These are phyloP conservation scores for Agrotis ipsilon DNA, from an alignment of 2,888 invertebrate species.

Conservation along the genomic window DNA sequence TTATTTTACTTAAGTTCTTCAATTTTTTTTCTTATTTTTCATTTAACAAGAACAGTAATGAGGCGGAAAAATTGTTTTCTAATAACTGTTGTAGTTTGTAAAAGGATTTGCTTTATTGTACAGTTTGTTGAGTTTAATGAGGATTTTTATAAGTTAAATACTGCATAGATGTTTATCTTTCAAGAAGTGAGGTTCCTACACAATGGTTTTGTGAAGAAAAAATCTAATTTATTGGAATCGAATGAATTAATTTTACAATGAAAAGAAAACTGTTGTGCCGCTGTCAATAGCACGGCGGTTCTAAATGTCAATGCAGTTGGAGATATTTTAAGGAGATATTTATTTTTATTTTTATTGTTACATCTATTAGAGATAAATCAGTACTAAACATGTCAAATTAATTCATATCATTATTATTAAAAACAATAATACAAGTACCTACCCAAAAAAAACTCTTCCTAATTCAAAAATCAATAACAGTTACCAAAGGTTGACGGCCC, in stretches of 20 bases:
- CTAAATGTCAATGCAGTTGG: not conserved
- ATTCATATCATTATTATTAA: no score
- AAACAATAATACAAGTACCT: not conserved
- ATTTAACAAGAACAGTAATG: conserved; percentile 46
- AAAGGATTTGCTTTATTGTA: conserved; percentile 34
- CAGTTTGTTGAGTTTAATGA: conserved; percentile 33
- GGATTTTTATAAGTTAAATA: conserved; percentile 6
- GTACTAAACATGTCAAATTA: not conserved
- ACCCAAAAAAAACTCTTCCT: conserved; percentile 27
- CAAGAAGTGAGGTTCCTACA: not conserved
- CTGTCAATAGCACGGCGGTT: not conserved
- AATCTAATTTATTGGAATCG: not conserved
- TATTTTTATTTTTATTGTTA: no score
- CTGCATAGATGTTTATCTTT: not conserved
- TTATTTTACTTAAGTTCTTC: conserved; percentile 31
- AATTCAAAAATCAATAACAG: conserved; percentile 58
- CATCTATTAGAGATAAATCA: no score
- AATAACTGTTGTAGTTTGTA: conserved; percentile 46
- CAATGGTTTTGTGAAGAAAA: not conserved
- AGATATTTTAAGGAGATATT: not conserved
- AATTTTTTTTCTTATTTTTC: conserved; percentile 27
- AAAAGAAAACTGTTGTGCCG: not conserved
- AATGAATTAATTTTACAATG: not conserved
- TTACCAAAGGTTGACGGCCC: conserved; percentile 71
- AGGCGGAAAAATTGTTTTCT: conserved; percentile 59